Percentiles rank a stretch among this genome's conserved stretches.
phyloP scores from a whole-genome alignment of 2,113 vertebrate species.

The Catharus fuscescens region DNA sequence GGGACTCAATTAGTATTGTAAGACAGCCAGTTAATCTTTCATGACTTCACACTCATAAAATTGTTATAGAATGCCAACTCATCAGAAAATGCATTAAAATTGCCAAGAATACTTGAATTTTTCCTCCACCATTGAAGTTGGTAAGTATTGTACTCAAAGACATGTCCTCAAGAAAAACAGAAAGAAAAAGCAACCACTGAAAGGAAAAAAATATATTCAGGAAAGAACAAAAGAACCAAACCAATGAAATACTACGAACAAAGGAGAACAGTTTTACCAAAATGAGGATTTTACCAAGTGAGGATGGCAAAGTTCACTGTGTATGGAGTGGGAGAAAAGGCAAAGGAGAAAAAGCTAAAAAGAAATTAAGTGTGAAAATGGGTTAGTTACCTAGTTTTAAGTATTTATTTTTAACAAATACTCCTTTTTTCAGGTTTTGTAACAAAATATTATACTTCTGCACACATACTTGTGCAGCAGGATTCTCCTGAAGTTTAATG shows the following conservation, averaged over 20 bases:
- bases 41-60: slow-evolving; percentile 23
- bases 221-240: background rate
- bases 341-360: background rate
- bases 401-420: background rate
- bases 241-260: background rate
- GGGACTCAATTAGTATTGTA: background rate
- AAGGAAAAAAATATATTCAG: background rate
- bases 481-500: background rate
- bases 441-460: background rate
- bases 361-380: background rate
- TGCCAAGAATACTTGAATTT: background rate
- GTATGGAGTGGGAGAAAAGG: background rate
- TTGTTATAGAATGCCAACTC: background rate
- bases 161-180: background rate
- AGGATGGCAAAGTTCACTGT: background rate
- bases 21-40: slow-evolving; percentile 24
- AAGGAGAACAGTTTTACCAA: background rate
- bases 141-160: background rate
- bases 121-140: background rate
- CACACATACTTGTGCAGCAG: background rate
- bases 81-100: slow-evolving; percentile 3
- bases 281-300: background rate
- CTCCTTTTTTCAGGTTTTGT: background rate
- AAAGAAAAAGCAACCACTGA: background rate
- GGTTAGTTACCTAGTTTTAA: background rate